Evolutionary conservation across 2,113 vertebrate genomes (phyloP).

Genomic region (Pelecanoides urinatrix): DNA sequence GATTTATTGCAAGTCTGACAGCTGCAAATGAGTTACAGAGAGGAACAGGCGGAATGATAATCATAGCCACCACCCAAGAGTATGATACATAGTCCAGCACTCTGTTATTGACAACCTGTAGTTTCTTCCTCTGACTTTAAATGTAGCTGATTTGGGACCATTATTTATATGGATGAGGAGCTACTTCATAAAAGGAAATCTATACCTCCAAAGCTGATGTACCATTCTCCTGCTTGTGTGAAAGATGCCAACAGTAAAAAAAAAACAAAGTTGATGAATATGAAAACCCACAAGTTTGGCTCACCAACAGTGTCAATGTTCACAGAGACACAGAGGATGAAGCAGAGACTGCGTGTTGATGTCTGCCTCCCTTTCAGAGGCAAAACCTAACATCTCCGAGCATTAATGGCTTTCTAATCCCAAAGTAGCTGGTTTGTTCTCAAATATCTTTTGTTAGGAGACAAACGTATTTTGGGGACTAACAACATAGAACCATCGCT

Average conservation of each 20-base stretch:
- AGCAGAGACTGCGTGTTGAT: neutral
- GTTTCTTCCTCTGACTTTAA: neutral
- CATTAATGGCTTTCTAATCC: neutral
- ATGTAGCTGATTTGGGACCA: neutral
- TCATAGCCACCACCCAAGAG: conserved; percentile 8
- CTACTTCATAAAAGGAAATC: neutral
- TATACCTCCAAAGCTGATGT: neutral
- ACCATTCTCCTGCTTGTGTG: neutral
- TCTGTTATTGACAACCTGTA: neutral
- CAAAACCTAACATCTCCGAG: neutral
- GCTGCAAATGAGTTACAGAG: conserved; percentile 40
- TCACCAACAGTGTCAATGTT: neutral
- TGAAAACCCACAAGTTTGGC: neutral
- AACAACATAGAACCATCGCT: neutral
- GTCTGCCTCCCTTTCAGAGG: neutral
- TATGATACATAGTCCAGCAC: neutral
- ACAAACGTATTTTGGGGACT: neutral
- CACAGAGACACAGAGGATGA: neutral
- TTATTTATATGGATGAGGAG: neutral
- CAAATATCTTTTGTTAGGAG: neutral
- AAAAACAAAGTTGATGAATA: neutral
- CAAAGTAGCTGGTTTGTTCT: neutral
- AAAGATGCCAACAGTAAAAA: neutral
- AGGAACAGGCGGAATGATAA: conserved; percentile 15
- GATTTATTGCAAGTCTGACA: conserved; percentile 23